Percentiles rank a stretch among this genome's conserved stretches.
Evolutionary conservation across 2,797 vertebrate species (phyloP).

Genomic region (Sparus aurata): DNA sequence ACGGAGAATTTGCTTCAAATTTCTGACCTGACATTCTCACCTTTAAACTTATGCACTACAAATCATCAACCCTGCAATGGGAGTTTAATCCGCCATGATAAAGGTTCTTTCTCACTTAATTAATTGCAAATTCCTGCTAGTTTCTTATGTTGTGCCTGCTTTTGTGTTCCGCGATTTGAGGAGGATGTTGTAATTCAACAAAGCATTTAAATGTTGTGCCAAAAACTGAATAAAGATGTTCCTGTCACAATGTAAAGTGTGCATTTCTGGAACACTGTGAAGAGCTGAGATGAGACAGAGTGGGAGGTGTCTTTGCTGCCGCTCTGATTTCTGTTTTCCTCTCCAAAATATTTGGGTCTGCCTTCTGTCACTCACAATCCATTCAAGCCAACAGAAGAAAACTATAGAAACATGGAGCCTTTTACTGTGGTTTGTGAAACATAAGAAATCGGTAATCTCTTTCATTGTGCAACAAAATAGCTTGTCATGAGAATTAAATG

Average conservation of each 20-base stretch:
- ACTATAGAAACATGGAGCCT: constrained; percentile 8
- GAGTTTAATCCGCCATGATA: not conserved
- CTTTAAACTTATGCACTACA: not conserved
- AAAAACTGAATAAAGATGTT: constrained; percentile 38
- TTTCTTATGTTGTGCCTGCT: constrained; percentile 13
- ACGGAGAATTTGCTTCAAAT: not conserved
- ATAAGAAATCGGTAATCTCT: constrained; percentile 14
- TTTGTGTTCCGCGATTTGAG: constrained; percentile 39
- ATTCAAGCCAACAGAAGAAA: constrained; percentile 26
- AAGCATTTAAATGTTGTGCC: constrained; percentile 27
- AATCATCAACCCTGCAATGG: not conserved
- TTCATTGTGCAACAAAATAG: not conserved
- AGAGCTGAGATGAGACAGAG: constrained; percentile 46
- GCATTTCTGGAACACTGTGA: constrained; percentile 43
- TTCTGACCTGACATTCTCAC: not conserved
- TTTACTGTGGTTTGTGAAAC: constrained; percentile 26
- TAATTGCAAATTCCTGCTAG: not conserved
- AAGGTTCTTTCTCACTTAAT: not conserved
- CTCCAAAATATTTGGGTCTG: constrained; percentile 47
- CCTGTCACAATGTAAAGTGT: constrained; percentile 37
- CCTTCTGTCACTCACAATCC: constrained; percentile 44
- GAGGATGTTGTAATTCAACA: constrained; percentile 18
- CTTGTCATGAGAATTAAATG: constrained; percentile 14
- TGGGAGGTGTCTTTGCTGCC: constrained; percentile 45
- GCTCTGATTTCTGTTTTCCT: constrained; percentile 59